Evolutionary conservation across 2,797 vertebrate species (phyloP), one percentile per base, ranked within the genome.

Genomic region (Anguilla pacifica): DNA sequence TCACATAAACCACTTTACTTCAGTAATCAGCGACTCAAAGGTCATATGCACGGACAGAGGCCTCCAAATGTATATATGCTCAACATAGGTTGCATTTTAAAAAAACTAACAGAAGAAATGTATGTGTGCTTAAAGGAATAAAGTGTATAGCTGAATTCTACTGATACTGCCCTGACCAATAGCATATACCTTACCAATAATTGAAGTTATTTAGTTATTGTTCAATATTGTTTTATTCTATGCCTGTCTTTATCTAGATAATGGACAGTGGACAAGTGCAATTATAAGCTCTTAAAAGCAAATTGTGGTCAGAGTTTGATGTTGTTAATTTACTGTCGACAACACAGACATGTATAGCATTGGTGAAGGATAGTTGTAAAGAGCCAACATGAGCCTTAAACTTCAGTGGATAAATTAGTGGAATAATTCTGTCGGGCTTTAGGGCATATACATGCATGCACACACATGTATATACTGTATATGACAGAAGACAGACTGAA

Each of bases 381-480:
- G 15, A 19, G 59, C 59, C 17, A 25, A 61, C 22, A 61, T 22
- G 59, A 61, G 59, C 22, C 59, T 19, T 61, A 19, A 19, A 19
- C 19, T 3, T 61, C 5, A 19, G 22, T 64, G 22, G 17, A 64
- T 22, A 25, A 22, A 64, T 25, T 22, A 22, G 61, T 64, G 61
- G 25, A 64, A 64, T 22, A 64, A 64, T 25, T 64, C 61, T 64
- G 61, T 25, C 6, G 61, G 22, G 22, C 19, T 25, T 61, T 61
- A 19, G 59, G 13, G 61, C 19, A 25, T 19, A 15, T 77, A 89
- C 74, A 70, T 17, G 43, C 74, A 55, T 22, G n/a, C 55, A 85
- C 35, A 83, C 61, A 61, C 43, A 64, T 77, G 53, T 39, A 85
- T 9, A 46, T 39, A 77, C 83, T 35, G 72, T 35, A 86, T 70